Conservation (phyloP, 2,888 invertebrate species). For the Torymus texanus region DNA sequence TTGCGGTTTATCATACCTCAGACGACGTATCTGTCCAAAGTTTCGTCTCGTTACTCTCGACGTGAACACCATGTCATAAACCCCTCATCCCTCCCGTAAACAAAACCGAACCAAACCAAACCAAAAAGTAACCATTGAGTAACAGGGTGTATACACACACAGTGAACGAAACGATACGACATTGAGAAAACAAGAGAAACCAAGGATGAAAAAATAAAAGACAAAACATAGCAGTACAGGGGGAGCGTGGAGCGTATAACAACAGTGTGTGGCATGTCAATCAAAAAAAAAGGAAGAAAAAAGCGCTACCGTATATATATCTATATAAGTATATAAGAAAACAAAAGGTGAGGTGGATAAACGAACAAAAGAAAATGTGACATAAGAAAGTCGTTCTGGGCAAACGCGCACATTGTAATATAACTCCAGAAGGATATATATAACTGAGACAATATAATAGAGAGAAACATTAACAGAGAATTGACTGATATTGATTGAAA, state of each 20-base stretch:
- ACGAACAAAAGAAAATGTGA: slow-evolving; percentile 25
- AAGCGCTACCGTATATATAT: background rate
- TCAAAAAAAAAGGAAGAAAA: background rate
- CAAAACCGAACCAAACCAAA: slow-evolving; percentile 16
- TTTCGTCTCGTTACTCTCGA: slow-evolving; percentile 47
- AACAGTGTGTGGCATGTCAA: slow-evolving; percentile 2
- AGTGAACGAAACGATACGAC: background rate
- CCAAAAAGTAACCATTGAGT: background rate
- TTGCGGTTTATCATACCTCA: too few species aligned
- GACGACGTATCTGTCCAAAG: background rate
- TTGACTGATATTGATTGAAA: slow-evolving; percentile 52
- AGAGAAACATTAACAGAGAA: slow-evolving; percentile 48
- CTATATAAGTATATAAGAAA: too few species aligned
- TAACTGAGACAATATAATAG: slow-evolving; percentile 24
- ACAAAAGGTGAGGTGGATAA: slow-evolving; percentile 3
- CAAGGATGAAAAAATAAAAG: slow-evolving; percentile 1
- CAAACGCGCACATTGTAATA: slow-evolving; percentile 11
- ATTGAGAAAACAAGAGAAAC: slow-evolving; percentile 22
- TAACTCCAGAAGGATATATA: slow-evolving; percentile 39
- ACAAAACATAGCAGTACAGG: slow-evolving; percentile 1
- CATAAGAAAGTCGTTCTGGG: slow-evolving; percentile 31
- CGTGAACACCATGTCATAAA: slow-evolving; percentile 6
- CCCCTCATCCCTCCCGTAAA: background rate
- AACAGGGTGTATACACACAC: background rate
- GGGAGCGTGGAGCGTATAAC: background rate